Conservation (phyloP, 1,140 invertebrate species). For the Drosophila nikananu region DNA sequence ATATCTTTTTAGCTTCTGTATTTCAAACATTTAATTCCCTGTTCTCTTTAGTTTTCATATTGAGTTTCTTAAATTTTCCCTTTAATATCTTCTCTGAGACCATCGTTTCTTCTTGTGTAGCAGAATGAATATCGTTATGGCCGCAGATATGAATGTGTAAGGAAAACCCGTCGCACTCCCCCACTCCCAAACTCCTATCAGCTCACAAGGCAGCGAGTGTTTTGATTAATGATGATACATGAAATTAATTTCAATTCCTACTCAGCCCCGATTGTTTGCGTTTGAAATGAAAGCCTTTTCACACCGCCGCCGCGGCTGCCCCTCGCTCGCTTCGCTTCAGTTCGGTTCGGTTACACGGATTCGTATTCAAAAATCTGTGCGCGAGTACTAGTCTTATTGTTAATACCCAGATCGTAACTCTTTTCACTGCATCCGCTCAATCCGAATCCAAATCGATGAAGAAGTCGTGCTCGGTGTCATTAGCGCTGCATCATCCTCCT, state of each 20-base stretch:
- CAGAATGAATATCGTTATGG: slow-evolving; percentile 80
- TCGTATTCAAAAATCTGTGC: slow-evolving; percentile 42
- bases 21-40: not conserved
- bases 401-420: slow-evolving; percentile 51
- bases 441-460: slow-evolving; percentile 17
- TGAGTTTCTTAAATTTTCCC: not conserved
- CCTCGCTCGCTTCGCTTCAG: slow-evolving; percentile 7
- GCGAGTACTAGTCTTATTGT: slow-evolving; percentile 65
- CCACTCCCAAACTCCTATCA: slow-evolving; percentile 42
- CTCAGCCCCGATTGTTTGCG: slow-evolving; percentile 77
- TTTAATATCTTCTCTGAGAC: not conserved
- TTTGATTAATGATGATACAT: slow-evolving; percentile 84
- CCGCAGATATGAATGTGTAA: slow-evolving; percentile 43
- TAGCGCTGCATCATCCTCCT: slow-evolving; percentile 78
- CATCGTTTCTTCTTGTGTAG: slow-evolving; percentile 21
- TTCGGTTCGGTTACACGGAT: slow-evolving; percentile 23
- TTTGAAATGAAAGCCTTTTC: slow-evolving; percentile 82
- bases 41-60: not conserved
- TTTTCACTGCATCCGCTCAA: slow-evolving; percentile 64
- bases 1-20: not conserved
- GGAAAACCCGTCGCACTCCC: slow-evolving; percentile 37
- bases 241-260: slow-evolving; percentile 83
- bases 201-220: slow-evolving; percentile 67
- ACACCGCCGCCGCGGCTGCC: slow-evolving; percentile 54
- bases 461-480: slow-evolving; percentile 76